Evolutionary conservation across 2,888 invertebrate species (phyloP), one percentile per base, ranked within the genome.

Genomic region (Hybos culiciformis): DNA sequence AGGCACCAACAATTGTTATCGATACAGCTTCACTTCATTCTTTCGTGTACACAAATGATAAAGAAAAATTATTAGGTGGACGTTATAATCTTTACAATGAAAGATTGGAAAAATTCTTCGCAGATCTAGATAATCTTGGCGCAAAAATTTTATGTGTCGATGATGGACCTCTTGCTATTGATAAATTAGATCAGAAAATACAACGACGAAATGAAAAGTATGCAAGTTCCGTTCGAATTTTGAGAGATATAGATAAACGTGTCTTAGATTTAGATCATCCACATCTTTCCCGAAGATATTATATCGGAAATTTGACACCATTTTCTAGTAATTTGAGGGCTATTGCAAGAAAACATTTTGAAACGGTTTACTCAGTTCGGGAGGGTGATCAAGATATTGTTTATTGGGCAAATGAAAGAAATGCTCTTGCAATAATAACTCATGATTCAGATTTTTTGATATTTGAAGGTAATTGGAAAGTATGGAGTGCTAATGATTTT

Each of bases 351-450:
- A 4, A 36, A 15, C 45, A 34, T 20, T 42, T 42, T 12, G 36
- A 37, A 11, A 6, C 43, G 3, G 37, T 42, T 14, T 7, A 19
- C 11, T 21, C 34, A 14, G 11, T 34, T 4, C 40, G 39, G 9
- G 50, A 50, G n/a, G 46, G 46, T 33, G 48, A 48, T 38, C 9
- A 36, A 17, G 48, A 48, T 31, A 32, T 48, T 7, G 48, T 45
- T 5, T 29, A 41, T 23, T 46, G 39, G 39, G 50, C 50, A 12
- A 39, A 19, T 4, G 21, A 26, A 19, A 39, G 38, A 19, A 24
- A 38, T 2, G 48, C 48, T 3, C 23, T 50, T n/a, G 50, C 48
- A 4, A 24, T 50, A 9, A 32, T 50, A 3, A 42, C 50, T 3
- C 24, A 44, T 23, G 47, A 50, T 38, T 29, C 48, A 1, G 47